Base-by-base conservation (phyloP, 1,140 invertebrate species). In the Lutraria rhynchaena region DNA sequence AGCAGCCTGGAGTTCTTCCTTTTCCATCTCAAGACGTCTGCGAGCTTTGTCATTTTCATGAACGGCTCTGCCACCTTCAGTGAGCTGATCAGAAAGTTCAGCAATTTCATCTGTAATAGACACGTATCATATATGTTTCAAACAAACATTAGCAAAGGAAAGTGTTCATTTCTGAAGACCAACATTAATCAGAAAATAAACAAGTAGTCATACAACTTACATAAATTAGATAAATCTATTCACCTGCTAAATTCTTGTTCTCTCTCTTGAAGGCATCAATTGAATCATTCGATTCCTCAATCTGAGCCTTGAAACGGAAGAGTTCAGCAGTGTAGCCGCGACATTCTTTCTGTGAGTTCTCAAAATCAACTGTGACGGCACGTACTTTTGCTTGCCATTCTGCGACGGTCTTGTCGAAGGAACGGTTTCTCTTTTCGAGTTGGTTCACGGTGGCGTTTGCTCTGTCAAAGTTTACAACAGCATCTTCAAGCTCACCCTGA, bases 331-430 rank as follows among this genome's bases (percentile, higher is more conserved):
- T 99, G 94, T 99, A 99, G 94, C 99, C 99, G 92, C 99, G 96
- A 95, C 97, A 98, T 93, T 99, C 99, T 93, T 99, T 99, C 93
- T 99, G 98, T 91, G 97, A 98, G 88, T 96, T 97, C 92, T 99
- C 99, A 70, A 99, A 95, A 93, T 99, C 99, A 87, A 96, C 96
- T 85, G 97, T 96, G 83, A 99, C 95, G 92, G 99, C 98, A 90
- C 99, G 97, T 90, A 98, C 97, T 95, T 99, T 99, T 93, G 98
- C 96, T 94, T 99, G 99, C 99, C 99, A 99, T 96, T 99, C 99
- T 85, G 97, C 96, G 92, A 99, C 97, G 93, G 99, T 98, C 94
- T 99, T 99, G 95, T 99, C 99, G 94, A 99, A 99, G 86, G 97
- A 97, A 94, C 99, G 99, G 94, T 99, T 98, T 94, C 99, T 99